phyloP scores from a whole-genome alignment of 1,140 invertebrate genomes.

The Drosophila insularis region DNA sequence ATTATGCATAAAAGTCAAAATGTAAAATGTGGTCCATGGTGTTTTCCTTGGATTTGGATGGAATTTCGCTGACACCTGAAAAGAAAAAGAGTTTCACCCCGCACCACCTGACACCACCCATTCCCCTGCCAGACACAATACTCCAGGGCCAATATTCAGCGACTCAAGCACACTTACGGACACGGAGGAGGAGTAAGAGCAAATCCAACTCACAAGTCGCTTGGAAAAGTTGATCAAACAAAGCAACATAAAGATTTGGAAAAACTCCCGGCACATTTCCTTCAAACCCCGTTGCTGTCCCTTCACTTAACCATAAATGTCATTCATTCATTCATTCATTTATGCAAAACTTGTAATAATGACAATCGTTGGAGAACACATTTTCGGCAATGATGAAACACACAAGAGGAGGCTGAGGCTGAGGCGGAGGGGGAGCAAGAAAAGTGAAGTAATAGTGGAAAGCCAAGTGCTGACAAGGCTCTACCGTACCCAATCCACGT shows the following conservation, averaged over 20 bases:
- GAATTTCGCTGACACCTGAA: slow-evolving; percentile 63
- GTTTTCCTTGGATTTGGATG: slow-evolving; percentile 38
- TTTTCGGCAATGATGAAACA: slow-evolving; percentile 10
- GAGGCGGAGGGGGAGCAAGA: neutral
- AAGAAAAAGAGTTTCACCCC: slow-evolving; percentile 38
- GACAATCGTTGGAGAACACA: slow-evolving; percentile 49
- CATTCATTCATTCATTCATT: slow-evolving; percentile 71
- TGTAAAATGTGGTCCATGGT: slow-evolving; percentile 46
- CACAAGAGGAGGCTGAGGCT: slow-evolving; percentile 1
- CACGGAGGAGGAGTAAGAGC: neutral
- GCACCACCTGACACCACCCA: neutral
- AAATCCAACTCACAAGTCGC: slow-evolving; percentile 2
- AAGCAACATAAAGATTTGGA: slow-evolving; percentile 56
- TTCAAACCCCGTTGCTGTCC: slow-evolving; percentile 16
- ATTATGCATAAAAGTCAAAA: slow-evolving; percentile 59
- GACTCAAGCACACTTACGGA: neutral
- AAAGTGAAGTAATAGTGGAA: slow-evolving; percentile 32
- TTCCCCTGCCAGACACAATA: neutral
- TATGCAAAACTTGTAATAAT: slow-evolving; percentile 80
- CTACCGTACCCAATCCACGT: slow-evolving; percentile 40
- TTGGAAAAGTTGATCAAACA: slow-evolving; percentile 65
- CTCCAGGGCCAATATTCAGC: neutral
- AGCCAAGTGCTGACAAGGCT: slow-evolving; percentile 40
- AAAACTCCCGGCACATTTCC: slow-evolving; percentile 43
- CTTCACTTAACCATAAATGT: slow-evolving; percentile 58